Evolutionary conservation across 2,797 vertebrate species (phyloP).

Genomic region (Enoplosus armatus): DNA sequence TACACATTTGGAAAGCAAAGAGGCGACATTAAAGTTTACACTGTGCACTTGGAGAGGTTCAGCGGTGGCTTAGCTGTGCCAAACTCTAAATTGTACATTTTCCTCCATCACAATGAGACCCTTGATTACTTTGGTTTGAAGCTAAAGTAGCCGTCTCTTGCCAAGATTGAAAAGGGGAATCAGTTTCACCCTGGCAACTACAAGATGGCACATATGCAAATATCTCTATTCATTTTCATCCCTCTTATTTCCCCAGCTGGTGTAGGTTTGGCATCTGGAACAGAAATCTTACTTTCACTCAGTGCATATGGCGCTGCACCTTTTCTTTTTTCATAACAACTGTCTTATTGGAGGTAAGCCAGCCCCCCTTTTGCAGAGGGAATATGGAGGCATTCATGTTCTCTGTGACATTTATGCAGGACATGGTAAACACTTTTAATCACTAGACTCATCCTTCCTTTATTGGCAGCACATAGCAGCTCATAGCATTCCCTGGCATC

Average conservation of each 20-base stretch:
- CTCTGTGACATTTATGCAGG: constrained; percentile 66
- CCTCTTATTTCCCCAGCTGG: constrained; percentile 13
- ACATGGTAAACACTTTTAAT: constrained; percentile 63
- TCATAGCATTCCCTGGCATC: constrained; percentile 30
- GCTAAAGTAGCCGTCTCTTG: constrained; percentile 19
- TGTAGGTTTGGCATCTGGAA: constrained; percentile 34
- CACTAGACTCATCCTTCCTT: constrained; percentile 50
- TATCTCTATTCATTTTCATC: constrained; percentile 35
- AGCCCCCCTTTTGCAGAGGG: constrained; percentile 34
- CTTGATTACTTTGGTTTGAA: constrained; percentile 42
- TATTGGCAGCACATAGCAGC: constrained; percentile 48
- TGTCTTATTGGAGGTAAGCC: constrained; percentile 17
- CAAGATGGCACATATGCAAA: constrained; percentile 55
- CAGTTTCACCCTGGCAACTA: constrained; percentile 25
- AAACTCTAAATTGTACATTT: constrained; percentile 47
- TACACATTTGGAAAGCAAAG: constrained; percentile 38
- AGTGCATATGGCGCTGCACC: constrained; percentile 14
- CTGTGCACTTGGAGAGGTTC: not conserved
- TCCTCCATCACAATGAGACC: constrained; percentile 27
- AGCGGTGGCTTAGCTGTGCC: constrained; percentile 18
- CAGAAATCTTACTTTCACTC: constrained; percentile 20
- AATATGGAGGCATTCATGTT: constrained; percentile 36
- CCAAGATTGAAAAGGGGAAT: constrained; percentile 33
- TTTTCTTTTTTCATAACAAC: constrained; percentile 49
- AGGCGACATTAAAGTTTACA: not conserved